phyloP scores from a whole-genome alignment of 2,113 vertebrate genomes.

The Isurus oxyrinchus region DNA sequence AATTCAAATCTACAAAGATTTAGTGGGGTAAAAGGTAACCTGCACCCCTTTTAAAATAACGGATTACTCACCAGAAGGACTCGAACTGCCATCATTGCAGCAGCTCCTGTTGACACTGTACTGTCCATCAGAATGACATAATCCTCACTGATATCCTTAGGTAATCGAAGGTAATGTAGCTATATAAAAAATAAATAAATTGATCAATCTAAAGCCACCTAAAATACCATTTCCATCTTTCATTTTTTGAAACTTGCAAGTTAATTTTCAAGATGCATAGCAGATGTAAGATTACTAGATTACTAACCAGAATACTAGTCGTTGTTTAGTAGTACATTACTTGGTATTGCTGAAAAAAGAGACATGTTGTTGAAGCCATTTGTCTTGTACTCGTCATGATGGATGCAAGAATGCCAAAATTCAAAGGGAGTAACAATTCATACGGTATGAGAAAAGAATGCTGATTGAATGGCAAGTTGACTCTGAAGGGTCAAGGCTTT shows the following conservation, averaged over 20 bases:
- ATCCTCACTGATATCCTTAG: slow-evolving; percentile 83
- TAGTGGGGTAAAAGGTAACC: neutral
- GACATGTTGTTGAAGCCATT: too few relatives aligned
- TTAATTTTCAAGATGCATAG: neutral
- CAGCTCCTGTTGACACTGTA: slow-evolving; percentile 79
- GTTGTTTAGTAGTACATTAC: too few relatives aligned
- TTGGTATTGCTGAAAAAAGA: too few relatives aligned
- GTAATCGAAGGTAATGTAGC: slow-evolving; percentile 82
- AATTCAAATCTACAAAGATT: neutral
- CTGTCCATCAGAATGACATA: slow-evolving; percentile 89
- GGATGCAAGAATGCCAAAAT: too few relatives aligned
- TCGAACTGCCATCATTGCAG: slow-evolving; percentile 78
- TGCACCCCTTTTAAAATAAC: neutral
- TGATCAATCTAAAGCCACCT: neutral
- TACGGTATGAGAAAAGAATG: too few relatives aligned
- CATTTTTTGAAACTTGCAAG: neutral
- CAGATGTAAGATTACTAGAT: neutral
- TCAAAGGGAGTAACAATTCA: too few relatives aligned
- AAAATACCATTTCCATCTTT: neutral
- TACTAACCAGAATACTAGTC: neutral
- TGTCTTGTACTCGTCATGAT: too few relatives aligned
- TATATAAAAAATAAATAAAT: slow-evolving; percentile 43
- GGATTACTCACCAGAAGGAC: slow-evolving; percentile 68
- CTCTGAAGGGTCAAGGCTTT: too few relatives aligned
- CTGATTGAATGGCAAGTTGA: too few relatives aligned